These are phyloP conservation scores for Aethina tumida DNA, from an alignment of 1,140 invertebrate genomes.

Conservation along the genomic window DNA sequence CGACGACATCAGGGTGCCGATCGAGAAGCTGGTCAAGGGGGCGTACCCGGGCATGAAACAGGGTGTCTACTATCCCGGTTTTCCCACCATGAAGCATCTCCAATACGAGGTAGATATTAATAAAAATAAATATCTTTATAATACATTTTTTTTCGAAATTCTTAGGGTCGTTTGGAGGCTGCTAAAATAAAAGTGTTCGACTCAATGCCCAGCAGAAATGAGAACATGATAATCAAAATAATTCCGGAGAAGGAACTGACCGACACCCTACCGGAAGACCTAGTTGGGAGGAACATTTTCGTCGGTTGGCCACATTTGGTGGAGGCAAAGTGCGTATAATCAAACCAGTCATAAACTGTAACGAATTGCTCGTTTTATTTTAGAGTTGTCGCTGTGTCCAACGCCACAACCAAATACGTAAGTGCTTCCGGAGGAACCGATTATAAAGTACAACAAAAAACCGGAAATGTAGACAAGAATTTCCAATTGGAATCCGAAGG, in stretches of 20 bases:
- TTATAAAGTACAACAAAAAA: conserved; percentile 18
- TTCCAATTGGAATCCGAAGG: conserved; percentile 24
- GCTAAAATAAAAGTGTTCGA: conserved; percentile 82
- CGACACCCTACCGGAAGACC: conserved; percentile 42
- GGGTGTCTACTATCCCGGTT: conserved; percentile 75
- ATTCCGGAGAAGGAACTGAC: conserved; percentile 35
- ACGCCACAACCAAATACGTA: conserved; percentile 24
- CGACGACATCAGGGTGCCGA: conserved; percentile 50
- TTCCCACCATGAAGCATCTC: conserved; percentile 81
- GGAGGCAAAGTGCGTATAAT: conserved; percentile 49
- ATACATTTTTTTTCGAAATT: background rate
- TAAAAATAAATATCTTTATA: conserved; percentile 1
- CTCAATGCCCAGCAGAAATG: conserved; percentile 59
- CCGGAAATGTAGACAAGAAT: conserved; percentile 1
- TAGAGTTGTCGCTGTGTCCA: conserved; percentile 49
- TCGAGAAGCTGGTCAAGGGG: conserved; percentile 57
- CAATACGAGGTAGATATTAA: conserved; percentile 53
- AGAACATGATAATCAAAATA: conserved; percentile 72
- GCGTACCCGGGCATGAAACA: conserved; percentile 57
- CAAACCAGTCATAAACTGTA: background rate
- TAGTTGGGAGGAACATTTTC: conserved; percentile 64
- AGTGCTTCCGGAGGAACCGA: conserved; percentile 11
- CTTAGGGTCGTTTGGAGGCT: conserved; percentile 54
- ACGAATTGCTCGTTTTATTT: conserved; percentile 14
- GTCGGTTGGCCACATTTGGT: conserved; percentile 84